Percentiles rank a stretch among this genome's conserved stretches.
Conservation (phyloP, 2,113 vertebrate species). For the Mirza zaza region DNA sequence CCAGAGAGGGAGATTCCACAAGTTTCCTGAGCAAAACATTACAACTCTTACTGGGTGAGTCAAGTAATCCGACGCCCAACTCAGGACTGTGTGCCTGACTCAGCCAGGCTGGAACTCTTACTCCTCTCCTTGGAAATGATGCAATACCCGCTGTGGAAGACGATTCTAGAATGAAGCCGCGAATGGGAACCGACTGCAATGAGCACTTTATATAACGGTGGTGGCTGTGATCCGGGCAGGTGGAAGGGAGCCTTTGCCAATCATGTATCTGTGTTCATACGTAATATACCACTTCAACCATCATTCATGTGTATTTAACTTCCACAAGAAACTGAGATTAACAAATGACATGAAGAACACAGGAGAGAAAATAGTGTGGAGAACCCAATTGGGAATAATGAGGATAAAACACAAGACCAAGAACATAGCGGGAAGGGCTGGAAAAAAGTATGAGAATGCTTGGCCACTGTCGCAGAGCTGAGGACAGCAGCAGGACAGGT, state of each 20-base stretch:
- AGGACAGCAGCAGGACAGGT: no score
- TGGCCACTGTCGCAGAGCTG: not conserved
- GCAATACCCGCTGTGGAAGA: not conserved
- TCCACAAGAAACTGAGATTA: not conserved
- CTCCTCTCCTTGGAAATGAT: not conserved
- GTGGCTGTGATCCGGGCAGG: not conserved
- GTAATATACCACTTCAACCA: not conserved
- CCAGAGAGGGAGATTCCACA: slow-evolving; percentile 59
- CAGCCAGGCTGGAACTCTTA: not conserved
- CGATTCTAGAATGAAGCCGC: not conserved
- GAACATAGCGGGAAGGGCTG: not conserved
- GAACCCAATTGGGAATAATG: not conserved
- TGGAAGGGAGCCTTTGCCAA: not conserved
- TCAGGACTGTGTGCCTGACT: not conserved
- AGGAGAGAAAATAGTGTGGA: not conserved
- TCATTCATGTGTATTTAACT: not conserved
- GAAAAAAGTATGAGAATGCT: not conserved
- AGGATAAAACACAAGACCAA: not conserved
- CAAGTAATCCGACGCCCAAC: not conserved
- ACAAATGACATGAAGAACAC: no score
- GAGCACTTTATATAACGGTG: not conserved
- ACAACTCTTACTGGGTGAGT: slow-evolving; percentile 20
- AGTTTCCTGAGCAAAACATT: slow-evolving; percentile 30
- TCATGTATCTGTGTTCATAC: not conserved
- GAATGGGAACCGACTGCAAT: not conserved